These are phyloP conservation scores for Papilio elwesi DNA, from an alignment of 2,888 invertebrate species.

Conservation along the genomic window DNA sequence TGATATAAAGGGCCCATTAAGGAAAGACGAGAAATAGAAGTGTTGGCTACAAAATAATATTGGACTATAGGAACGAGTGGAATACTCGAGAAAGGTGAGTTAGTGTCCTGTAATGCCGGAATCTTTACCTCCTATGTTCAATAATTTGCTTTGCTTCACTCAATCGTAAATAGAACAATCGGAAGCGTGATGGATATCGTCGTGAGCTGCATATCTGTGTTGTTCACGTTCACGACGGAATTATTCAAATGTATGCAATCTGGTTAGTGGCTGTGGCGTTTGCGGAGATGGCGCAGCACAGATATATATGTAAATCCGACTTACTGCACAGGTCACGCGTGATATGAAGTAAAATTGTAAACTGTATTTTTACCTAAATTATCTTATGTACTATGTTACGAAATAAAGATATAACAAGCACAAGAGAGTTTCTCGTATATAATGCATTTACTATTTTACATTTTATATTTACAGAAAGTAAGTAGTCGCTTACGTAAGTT, in stretches of 20 bases:
- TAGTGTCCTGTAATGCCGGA: too few species aligned
- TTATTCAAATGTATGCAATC: slow-evolving; percentile 50
- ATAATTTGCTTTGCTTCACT: too few species aligned
- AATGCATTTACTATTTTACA: too few species aligned
- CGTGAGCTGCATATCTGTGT: slow-evolving; percentile 32
- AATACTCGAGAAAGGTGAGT: neutral
- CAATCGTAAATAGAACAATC: slow-evolving; percentile 16
- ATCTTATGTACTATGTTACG: neutral
- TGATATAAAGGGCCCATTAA: too few species aligned
- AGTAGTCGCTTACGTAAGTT: too few species aligned
- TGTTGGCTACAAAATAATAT: too few species aligned
- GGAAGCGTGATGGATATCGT: slow-evolving; percentile 17
- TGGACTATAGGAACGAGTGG: too few species aligned
- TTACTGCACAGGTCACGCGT: slow-evolving; percentile 47
- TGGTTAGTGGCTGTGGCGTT: slow-evolving; percentile 44
- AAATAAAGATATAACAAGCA: neutral
- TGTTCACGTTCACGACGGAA: slow-evolving; percentile 44
- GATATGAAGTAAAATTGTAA: slow-evolving; percentile 12
- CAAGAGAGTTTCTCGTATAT: neutral
- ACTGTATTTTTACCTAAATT: neutral
- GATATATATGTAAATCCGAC: slow-evolving; percentile 70
- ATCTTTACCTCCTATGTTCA: too few species aligned
- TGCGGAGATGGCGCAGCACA: slow-evolving; percentile 52
- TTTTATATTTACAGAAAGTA: too few species aligned
- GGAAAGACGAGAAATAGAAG: too few species aligned